Base-by-base conservation (phyloP, 2,113 vertebrate genomes). In the Gobius niger region DNA sequence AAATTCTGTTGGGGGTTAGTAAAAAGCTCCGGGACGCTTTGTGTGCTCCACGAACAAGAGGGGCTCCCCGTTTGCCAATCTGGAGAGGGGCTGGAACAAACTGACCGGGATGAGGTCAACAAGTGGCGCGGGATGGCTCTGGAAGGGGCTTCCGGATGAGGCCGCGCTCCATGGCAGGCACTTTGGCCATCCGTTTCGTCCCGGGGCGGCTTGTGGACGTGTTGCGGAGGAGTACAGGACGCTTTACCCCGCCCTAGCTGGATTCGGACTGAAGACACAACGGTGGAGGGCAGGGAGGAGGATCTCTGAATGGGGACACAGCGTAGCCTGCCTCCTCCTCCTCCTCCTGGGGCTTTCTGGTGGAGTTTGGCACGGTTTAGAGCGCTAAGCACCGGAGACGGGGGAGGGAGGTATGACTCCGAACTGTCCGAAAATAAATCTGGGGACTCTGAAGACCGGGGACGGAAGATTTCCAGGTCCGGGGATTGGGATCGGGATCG, bases 241-340 rank as follows among this genome's bases (percentile, higher is more conserved):
- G 89, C 88, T 64, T 95, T 91, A 42, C 93, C 95, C 10, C 92
- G 91, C 49, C 92, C 90, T 11, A 99, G 83, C 59, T 94, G 94
- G 59, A 99, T 94, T 16, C 94, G 96, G 68, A 99, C 89, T 3
- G 95, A 96, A 41, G 98, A 97, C 57, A 98, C 96, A 0, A 97
- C 94, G 65, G 88, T 93, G 7, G 95, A 85, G 5, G 96, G 96
- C 57, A 99, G 87, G n/a, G 98, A 99, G 63, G 94, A 95, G 69
- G 97, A 95, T 44, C 96, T 93, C 78, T 94, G 89, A 2, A 98
- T 78, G 12, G 94, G 94, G 75, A 81, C 34, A 4, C 14, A 1
- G 7, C 56, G 34, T n/a, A 13, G 12, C 3, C 24, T 14, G 5
- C 56, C 34, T 4, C 62, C 60, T 3, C 3, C 34, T 8, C 24